phyloP scores from a whole-genome alignment of 2,888 invertebrate genomes.

The Acanthosepion pharaonis region DNA sequence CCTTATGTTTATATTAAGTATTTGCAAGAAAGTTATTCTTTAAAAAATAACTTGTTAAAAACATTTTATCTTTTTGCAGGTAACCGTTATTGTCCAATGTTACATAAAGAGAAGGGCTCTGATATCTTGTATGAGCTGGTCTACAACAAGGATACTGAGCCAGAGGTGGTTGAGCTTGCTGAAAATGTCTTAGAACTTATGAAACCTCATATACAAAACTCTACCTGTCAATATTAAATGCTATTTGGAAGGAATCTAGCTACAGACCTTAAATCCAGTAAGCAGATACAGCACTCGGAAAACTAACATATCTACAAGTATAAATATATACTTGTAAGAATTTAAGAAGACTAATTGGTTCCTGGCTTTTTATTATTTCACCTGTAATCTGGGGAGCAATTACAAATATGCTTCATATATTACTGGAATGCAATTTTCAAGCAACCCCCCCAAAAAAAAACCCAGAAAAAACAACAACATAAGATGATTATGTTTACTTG shows the following conservation, averaged over 20 bases:
- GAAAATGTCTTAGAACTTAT: conserved; percentile 57
- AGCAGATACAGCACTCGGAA: background rate
- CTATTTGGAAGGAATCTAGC: background rate
- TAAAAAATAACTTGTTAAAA: background rate
- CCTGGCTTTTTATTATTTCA: conserved; percentile 22
- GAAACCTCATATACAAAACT: conserved; percentile 44
- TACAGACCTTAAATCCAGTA: background rate
- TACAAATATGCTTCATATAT: background rate
- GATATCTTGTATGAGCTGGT: conserved; percentile 74
- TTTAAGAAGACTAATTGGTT: background rate
- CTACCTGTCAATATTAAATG: background rate
- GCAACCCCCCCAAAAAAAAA: too few species aligned
- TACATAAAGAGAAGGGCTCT: conserved; percentile 79
- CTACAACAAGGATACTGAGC: conserved; percentile 52
- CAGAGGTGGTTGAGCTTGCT: conserved; percentile 55
- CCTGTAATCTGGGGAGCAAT: background rate
- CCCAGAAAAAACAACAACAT: background rate
- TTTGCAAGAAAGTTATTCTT: background rate
- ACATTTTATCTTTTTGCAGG: conserved; percentile 75
- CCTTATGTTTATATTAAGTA: too few species aligned
- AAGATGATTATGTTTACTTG: background rate
- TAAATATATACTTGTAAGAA: background rate
- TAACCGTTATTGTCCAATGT: conserved; percentile 81
- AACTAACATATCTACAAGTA: background rate
- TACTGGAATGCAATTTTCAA: background rate